phyloP scores from a whole-genome alignment of 2,113 vertebrate species.

The Heterochromis multidens region DNA sequence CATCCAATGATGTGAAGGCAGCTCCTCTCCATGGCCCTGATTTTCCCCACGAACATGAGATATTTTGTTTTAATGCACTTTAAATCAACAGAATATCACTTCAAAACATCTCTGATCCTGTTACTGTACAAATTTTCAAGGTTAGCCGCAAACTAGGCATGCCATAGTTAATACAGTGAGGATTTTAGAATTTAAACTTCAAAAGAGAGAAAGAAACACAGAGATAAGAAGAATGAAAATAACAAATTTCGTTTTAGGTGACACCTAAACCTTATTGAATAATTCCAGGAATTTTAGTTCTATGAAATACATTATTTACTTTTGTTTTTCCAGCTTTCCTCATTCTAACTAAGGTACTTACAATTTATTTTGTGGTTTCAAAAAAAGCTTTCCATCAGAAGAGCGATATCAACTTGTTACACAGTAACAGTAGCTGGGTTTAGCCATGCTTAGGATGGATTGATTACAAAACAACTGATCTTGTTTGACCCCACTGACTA shows the following conservation, averaged over 20 bases:
- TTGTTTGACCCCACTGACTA: not conserved
- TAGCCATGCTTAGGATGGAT: not conserved
- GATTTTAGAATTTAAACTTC: not conserved
- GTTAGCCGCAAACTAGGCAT: not conserved
- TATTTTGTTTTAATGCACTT: not conserved
- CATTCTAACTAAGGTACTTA: not conserved
- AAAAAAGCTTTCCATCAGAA: too few species aligned
- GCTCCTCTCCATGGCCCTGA: not conserved
- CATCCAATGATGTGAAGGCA: not conserved
- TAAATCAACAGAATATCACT: not conserved
- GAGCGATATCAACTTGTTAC: too few species aligned
- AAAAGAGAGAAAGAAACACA: not conserved
- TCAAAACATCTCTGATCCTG: not conserved
- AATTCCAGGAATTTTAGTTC: not conserved
- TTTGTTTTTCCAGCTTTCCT: fast-evolving
- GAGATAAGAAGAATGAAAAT: not conserved
- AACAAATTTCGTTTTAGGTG: fast-evolving
- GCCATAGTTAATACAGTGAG: not conserved
- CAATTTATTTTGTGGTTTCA: not conserved
- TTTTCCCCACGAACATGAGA: not conserved
- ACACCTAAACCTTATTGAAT: not conserved
- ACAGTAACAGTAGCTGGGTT: too few species aligned
- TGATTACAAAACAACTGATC: not conserved
- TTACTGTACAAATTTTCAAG: not conserved
- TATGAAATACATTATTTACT: not conserved